Base-by-base conservation (phyloP, 1,140 invertebrate genomes). In the Papilio polytes region DNA sequence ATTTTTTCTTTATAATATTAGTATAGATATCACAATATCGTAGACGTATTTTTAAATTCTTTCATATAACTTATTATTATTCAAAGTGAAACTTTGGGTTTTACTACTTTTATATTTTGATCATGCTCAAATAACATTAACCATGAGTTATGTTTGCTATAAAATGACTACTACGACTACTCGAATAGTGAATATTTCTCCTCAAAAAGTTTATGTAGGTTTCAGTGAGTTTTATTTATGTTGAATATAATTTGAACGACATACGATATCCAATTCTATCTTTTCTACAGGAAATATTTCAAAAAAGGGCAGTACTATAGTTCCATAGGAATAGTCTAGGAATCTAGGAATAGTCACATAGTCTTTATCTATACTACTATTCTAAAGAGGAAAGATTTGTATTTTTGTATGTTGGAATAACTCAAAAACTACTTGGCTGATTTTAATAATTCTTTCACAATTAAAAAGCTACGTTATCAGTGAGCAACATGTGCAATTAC, bases 91-190 rank as follows among this genome's bases (percentile, higher is more conserved):
- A 63, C 22, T 66, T 66, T 66, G 22, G 22, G 22, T 66, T 31
- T 66, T 22, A 66, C 12, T 12, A 63, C 59, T 26, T 15, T 26
- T 10, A 66, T 66, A 66, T 31, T 66, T 66, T 66, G 22, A 66
- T 66, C 26, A 31, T 66, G 63, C 8, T 26, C 31, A 15, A n/a
- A 66, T 31, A 66, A 13, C 63, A 26, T 66, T 66, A 66, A 66
- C 26, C n/a, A 26, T 66, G 22, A 31, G 22, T 66, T 66, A 66
- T 31, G 63, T 31, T 26, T 31, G 63, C 22, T 15, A 31, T 66
- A 63, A 63, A 63, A 66, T 66, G 22, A 66, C 63, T 31, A 66
- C 63, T 26, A 66, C 31, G 22, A 66, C 63, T 31, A 66, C 63
- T 26, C 1, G 22, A 31, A 66, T 31, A 66, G 22, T 31, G 26